These are phyloP conservation scores for Pseudocheirus occidentalis DNA, from an alignment of 2,797 vertebrate genomes.

Conservation along the genomic window DNA sequence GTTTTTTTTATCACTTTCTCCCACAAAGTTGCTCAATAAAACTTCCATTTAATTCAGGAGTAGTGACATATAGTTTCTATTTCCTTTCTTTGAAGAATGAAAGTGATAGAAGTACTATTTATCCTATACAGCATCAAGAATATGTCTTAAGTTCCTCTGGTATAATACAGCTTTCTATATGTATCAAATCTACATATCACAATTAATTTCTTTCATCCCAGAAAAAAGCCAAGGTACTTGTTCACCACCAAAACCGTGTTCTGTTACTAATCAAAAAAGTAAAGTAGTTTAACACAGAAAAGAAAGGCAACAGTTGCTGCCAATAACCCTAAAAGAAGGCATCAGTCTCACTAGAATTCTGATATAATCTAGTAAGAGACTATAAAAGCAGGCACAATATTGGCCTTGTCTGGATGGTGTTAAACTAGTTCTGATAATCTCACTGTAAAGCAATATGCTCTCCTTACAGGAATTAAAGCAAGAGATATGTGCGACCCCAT, in stretches of 20 bases:
- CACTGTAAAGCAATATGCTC: not conserved
- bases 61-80: not conserved
- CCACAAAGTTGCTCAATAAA: not conserved
- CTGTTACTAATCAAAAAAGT: not conserved
- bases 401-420: not conserved
- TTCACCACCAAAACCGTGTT: not conserved
- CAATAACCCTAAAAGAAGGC: not conserved
- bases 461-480: not conserved
- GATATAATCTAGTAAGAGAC: no score
- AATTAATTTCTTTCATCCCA: not conserved
- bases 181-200: not conserved
- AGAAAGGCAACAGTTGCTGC: no score
- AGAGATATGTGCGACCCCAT: not conserved
- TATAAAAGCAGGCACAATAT: no score
- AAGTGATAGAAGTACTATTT: not conserved
- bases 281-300: not conserved
- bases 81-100: not conserved
- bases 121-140: not conserved
- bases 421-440: not conserved
- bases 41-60: not conserved
- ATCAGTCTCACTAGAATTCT: not conserved
- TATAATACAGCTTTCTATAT: not conserved
- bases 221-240: not conserved
- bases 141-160: not conserved
- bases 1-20: not conserved